Evolutionary conservation across 2,113 vertebrate genomes (phyloP).

Genomic region (Stigmatopora nigra): DNA sequence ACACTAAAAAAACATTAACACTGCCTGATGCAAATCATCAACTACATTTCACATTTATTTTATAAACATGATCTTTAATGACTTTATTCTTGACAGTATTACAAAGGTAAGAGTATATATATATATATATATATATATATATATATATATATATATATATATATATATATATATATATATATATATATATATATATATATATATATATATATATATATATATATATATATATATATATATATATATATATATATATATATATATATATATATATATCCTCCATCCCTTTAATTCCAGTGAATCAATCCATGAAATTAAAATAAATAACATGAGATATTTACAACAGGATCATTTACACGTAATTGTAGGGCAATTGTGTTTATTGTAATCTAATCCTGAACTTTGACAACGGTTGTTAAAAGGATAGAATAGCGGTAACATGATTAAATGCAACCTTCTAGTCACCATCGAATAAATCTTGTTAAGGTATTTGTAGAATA

Average conservation of each 20-base stretch:
- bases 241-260: too few relatives aligned
- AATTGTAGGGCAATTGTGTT: conserved; percentile 1
- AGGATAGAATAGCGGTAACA: not conserved
- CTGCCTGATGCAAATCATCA: not conserved
- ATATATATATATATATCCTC: not conserved
- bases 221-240: too few relatives aligned
- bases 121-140: too few relatives aligned
- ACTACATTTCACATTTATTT: conserved; percentile 1
- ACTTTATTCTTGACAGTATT: not conserved
- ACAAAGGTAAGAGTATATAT: not conserved
- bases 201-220: too few relatives aligned
- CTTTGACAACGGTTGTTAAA: conserved; percentile 15
- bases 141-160: too few relatives aligned
- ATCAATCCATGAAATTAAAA: conserved; percentile 46
- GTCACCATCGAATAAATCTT: not conserved
- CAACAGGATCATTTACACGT: conserved; percentile 23
- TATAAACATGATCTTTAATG: conserved; percentile 4
- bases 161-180: too few relatives aligned
- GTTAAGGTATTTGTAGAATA: not conserved
- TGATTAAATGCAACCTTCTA: not conserved
- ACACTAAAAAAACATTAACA: conserved; percentile 9
- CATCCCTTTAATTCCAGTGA: conserved; percentile 40
- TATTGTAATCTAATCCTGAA: conserved; percentile 1
- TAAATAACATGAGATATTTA: conserved; percentile 57
- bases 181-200: too few relatives aligned